phyloP scores from a whole-genome alignment of 2,797 vertebrate species.

The Thripadectes ignobilis region DNA sequence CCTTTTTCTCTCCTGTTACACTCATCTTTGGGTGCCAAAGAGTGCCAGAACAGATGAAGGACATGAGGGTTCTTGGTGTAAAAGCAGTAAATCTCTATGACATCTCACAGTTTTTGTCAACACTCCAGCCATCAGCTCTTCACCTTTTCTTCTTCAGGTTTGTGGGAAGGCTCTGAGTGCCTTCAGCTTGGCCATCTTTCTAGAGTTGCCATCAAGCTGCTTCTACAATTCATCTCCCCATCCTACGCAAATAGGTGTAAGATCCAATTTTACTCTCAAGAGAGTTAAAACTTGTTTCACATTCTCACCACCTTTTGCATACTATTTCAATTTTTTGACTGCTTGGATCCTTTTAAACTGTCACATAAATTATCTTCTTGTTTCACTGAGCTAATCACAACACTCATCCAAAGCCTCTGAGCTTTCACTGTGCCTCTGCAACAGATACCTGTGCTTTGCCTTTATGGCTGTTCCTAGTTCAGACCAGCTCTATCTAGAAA shows the following conservation, averaged over 20 bases:
- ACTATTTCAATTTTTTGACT: slow-evolving; percentile 31
- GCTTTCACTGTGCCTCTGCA: not conserved
- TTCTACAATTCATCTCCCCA: not conserved
- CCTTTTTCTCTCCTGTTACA: not conserved
- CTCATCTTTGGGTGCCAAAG: not conserved
- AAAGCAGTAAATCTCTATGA: not conserved
- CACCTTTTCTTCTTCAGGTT: not conserved
- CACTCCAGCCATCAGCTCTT: not conserved
- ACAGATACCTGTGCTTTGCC: not conserved
- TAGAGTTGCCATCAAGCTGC: not conserved
- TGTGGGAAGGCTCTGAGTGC: not conserved
- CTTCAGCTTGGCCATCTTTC: not conserved
- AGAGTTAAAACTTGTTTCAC: slow-evolving; percentile 19
- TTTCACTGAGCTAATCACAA: slow-evolving; percentile 49
- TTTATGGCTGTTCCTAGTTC: not conserved
- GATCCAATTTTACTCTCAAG: slow-evolving; percentile 11
- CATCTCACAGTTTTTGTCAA: not conserved
- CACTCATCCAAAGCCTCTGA: slow-evolving; percentile 10
- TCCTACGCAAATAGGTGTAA: not conserved
- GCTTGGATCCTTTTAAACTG: slow-evolving; percentile 50
- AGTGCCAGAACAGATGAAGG: slow-evolving; percentile 21
- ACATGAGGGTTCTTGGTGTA: not conserved
- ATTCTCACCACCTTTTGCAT: slow-evolving; percentile 20
- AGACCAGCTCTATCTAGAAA: not conserved
- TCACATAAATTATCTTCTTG: slow-evolving; percentile 43